Evolutionary conservation across 1,140 invertebrate genomes (phyloP).

Genomic region (Caerostris extrusa): DNA sequence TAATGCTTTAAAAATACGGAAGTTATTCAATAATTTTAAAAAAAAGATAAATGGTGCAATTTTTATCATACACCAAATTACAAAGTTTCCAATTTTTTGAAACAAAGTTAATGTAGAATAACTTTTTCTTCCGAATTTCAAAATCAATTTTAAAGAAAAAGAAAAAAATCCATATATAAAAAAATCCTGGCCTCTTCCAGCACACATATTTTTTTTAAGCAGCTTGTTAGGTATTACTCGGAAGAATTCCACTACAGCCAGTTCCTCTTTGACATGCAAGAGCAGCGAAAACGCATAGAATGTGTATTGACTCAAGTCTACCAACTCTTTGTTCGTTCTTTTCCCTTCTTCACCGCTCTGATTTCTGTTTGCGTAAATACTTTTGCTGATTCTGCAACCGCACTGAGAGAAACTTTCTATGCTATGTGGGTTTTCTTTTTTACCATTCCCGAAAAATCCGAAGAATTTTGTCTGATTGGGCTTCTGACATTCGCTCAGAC

Average conservation of each 20-base stretch:
- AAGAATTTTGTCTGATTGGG: conserved; percentile 35
- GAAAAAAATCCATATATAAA: background rate
- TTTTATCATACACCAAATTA: too few species aligned
- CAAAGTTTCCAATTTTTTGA: background rate
- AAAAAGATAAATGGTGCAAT: too few species aligned
- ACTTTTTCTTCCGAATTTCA: background rate
- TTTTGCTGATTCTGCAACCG: conserved; percentile 51
- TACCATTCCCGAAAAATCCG: background rate
- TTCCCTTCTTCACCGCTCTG: conserved; percentile 15
- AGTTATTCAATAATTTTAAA: too few species aligned
- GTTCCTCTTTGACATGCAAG: conserved; percentile 34
- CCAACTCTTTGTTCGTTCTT: conserved; percentile 11
- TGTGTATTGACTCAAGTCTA: conserved; percentile 17
- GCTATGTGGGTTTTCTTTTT: conserved; percentile 20
- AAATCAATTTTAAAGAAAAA: background rate
- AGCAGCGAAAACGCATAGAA: conserved; percentile 8
- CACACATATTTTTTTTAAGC: background rate
- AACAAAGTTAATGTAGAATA: background rate
- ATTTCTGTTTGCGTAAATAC: conserved; percentile 70
- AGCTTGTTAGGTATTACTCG: conserved; percentile 8
- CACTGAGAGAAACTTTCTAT: conserved; percentile 2
- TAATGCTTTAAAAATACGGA: too few species aligned
- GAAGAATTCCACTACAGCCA: conserved; percentile 5
- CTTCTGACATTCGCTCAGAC: background rate
- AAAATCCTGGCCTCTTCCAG: background rate